Percentiles rank a stretch among this genome's conserved stretches.
Conservation (phyloP, 2,888 invertebrate genomes). For the Notocelia uddmanniana region DNA sequence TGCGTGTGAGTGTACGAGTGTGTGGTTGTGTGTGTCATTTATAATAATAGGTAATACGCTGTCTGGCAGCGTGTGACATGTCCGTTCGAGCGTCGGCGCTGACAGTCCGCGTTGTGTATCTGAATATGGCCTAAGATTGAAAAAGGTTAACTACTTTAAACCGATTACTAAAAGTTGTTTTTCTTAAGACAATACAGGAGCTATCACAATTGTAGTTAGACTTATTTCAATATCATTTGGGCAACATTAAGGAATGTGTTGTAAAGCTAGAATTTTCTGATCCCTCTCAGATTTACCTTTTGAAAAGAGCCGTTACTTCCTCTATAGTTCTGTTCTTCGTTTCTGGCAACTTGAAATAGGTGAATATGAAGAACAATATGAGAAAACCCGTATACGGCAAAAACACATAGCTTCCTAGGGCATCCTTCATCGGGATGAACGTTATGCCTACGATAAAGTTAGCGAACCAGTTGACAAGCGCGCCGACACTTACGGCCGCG, state of each 20-base stretch:
- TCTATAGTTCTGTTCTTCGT: constrained; percentile 83
- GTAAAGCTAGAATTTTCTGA: constrained; percentile 51
- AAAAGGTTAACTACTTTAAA: too few species aligned
- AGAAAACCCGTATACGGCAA: constrained; percentile 78
- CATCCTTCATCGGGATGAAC: constrained; percentile 72
- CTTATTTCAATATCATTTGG: constrained; percentile 62
- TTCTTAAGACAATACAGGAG: constrained; percentile 54
- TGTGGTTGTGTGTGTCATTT: too few species aligned
- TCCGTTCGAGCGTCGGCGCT: not conserved
- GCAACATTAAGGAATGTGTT: constrained; percentile 63
- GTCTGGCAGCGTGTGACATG: too few species aligned
- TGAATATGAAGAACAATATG: constrained; percentile 77
- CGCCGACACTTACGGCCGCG: constrained; percentile 81
- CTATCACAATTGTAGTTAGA: constrained; percentile 67
- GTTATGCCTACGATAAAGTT: constrained; percentile 82
- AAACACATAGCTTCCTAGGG: constrained; percentile 76
- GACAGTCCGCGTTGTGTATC: not conserved
- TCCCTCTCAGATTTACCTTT: constrained; percentile 60
- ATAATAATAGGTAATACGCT: too few species aligned
- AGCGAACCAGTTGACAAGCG: constrained; percentile 82
- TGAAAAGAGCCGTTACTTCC: constrained; percentile 82
- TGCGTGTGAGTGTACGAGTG: too few species aligned
- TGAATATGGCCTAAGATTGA: constrained; percentile 3
- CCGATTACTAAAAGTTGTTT: constrained; percentile 10
- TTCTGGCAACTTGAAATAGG: constrained; percentile 80